Evolutionary conservation across 1,140 invertebrate genomes (phyloP).

Genomic region (Leptinotarsa texana): DNA sequence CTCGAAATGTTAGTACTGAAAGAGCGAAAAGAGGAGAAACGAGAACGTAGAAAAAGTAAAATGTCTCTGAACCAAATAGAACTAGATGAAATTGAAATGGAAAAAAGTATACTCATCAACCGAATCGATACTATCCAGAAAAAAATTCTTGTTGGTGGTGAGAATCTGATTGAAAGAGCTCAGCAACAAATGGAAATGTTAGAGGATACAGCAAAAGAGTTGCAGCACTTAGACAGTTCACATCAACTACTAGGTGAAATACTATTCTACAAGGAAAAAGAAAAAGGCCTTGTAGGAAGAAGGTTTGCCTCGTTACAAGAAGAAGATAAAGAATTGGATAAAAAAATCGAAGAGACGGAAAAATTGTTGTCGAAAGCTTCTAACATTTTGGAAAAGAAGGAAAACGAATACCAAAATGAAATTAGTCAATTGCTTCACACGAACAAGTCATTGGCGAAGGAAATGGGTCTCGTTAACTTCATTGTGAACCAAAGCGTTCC

Average conservation of each 20-base stretch:
- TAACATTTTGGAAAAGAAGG: slow-evolving; percentile 81
- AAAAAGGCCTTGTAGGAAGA: slow-evolving; percentile 92
- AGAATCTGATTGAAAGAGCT: slow-evolving; percentile 96
- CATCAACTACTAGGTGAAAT: slow-evolving; percentile 81
- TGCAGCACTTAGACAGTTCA: slow-evolving; percentile 79
- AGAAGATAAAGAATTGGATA: slow-evolving; percentile 86
- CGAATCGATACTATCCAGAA: slow-evolving; percentile 91
- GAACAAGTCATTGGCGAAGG: slow-evolving; percentile 82
- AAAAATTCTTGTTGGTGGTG: slow-evolving; percentile 95
- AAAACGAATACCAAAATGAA: slow-evolving; percentile 92
- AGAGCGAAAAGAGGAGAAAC: slow-evolving; percentile 8
- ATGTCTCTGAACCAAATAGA: slow-evolving; percentile 27
- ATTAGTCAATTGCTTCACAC: slow-evolving; percentile 93
- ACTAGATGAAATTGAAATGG: slow-evolving; percentile 64
- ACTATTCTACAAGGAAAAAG: slow-evolving; percentile 85
- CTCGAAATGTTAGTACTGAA: slow-evolving; percentile 61
- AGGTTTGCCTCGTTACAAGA: slow-evolving; percentile 92
- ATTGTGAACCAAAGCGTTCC: slow-evolving; percentile 66
- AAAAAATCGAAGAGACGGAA: slow-evolving; percentile 88
- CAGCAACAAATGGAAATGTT: slow-evolving; percentile 86
- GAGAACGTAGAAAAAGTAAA: slow-evolving; percentile 11
- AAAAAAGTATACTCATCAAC: slow-evolving; percentile 75
- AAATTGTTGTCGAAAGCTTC: slow-evolving; percentile 77
- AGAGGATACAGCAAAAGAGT: slow-evolving; percentile 85
- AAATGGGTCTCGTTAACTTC: slow-evolving; percentile 85